Evolutionary conservation across 2,888 invertebrate species (phyloP), one percentile per base, ranked within the genome.

Genomic region (Drosophila pullipes): DNA sequence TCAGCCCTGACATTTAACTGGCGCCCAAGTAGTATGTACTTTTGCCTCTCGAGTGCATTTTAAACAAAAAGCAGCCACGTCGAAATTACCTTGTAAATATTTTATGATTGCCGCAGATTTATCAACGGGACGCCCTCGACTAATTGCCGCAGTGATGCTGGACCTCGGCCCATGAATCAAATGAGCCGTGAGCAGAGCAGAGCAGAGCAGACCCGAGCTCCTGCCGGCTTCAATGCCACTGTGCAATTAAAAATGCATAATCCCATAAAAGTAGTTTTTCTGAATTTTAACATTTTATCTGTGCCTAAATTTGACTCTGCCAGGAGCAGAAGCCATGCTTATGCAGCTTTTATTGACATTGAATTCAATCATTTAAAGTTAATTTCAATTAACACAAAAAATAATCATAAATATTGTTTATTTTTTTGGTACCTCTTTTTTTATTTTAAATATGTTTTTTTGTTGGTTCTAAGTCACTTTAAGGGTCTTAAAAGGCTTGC

Each of bases 1-100:
- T 53, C 53, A 75, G 76, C 78, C 76, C 78, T 83, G 89, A 76
- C 89, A 85, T 85, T 85, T 85, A 70, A 50, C 57, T 39, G 54
- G 54, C 25, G 16, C 35, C 30, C 52, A 28, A 10, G 22, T 50
- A 11, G 55, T 25, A 6, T 57, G 41, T 44, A 54, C 41, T n/a
- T 41, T 18, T 44, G 18, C 55, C 44, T 30, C 25, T 10, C n/a
- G 41, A 60, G 18, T 66, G 58, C 63, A 69, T 49, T 69, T 61
- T 52, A 35, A 54, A 68, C 50, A 50, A 67, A 11, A 13, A 33
- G 31, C 13, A 60, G 25, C 25, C 61, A 61, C 54, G 69, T 61
- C 55, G 63, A 74, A 86, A 81, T 86, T 83, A 75, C 85, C 76
- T 89, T 86, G 86, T 89, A 83, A 89, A 85, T 81, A 74, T 83